A percentile compares a stretch with the other conserved stretches of the same genome.
phyloP scores from a whole-genome alignment of 2,888 invertebrate species.

The Microplitis deprimator region DNA sequence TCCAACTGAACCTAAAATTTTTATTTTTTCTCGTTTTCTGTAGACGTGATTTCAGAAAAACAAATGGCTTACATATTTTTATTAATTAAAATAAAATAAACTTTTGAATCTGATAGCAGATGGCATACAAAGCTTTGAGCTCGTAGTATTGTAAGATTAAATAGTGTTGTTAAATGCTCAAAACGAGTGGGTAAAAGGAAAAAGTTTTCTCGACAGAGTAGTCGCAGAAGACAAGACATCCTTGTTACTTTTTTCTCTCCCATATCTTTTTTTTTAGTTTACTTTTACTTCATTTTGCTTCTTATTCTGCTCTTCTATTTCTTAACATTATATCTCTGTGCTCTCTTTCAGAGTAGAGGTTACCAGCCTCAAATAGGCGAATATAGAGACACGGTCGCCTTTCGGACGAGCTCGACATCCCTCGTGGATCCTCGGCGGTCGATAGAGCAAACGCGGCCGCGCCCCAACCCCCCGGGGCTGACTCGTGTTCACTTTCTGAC shows the following conservation, averaged over 20 bases:
- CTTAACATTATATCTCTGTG: background rate
- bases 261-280: background rate
- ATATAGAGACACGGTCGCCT: constrained; percentile 36
- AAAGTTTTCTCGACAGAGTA: constrained; percentile 23
- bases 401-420: constrained; percentile 64
- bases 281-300: background rate
- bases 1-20: constrained; percentile 34
- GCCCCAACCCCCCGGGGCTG: constrained; percentile 68
- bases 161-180: constrained; percentile 27
- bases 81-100: too few relatives aligned
- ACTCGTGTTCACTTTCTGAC: constrained; percentile 29
- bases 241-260: background rate
- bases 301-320: background rate
- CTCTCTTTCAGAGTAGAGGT: constrained; percentile 20
- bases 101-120: too few relatives aligned
- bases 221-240: background rate
- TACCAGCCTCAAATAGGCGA: constrained; percentile 38
- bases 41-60: background rate
- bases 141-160: constrained; percentile 25
- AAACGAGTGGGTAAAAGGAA: constrained; percentile 21
- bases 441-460: constrained; percentile 72
- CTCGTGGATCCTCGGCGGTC: constrained; percentile 70
- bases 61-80: too few relatives aligned
- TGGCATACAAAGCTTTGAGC: too few relatives aligned
- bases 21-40: background rate